Conservation (phyloP, 92 coral and sea anemone genomes). For the Nematostella vectensis region DNA sequence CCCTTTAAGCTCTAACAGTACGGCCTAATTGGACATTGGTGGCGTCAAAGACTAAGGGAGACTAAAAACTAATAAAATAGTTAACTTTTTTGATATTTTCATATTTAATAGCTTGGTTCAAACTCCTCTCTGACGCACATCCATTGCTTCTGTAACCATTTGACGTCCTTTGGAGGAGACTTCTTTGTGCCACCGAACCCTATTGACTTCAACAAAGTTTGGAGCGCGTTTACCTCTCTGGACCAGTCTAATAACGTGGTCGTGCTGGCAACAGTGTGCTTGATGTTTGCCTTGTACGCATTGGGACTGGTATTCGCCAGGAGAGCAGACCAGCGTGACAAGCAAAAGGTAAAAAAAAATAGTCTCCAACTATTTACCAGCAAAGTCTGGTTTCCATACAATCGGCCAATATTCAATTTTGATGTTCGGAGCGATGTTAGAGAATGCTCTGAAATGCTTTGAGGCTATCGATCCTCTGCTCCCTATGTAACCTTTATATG, state of each 20-base stretch:
- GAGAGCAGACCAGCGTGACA: conserved; percentile 60
- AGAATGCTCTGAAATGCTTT: too few species aligned
- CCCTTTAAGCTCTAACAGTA: too few species aligned
- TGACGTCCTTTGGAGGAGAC: conserved; percentile 72
- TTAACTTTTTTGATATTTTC: too few species aligned
- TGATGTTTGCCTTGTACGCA: conserved; percentile 44
- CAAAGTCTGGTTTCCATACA: too few species aligned
- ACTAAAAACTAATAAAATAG: too few species aligned
- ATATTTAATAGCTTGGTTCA: conserved; percentile 39
- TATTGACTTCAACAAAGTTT: conserved; percentile 45
- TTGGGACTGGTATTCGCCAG: conserved; percentile 54
- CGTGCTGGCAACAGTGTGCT: conserved; percentile 68
- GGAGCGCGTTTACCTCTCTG: conserved; percentile 31
- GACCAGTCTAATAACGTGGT: conserved; percentile 50
- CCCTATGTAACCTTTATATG: too few species aligned
- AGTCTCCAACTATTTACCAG: too few species aligned
- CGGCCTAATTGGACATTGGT: too few species aligned
- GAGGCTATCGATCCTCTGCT: too few species aligned
- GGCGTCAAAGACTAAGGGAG: too few species aligned
- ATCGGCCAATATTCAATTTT: too few species aligned
- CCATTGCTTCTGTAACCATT: conserved; percentile 59
- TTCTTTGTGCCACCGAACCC: conserved; percentile 70
- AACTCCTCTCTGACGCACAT: conserved; percentile 26
- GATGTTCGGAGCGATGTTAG: too few species aligned
- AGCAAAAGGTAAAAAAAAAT: conserved; percentile 43